Evolutionary conservation across 2,888 invertebrate genomes (phyloP), one percentile per base, ranked within the genome.

Genomic region (Cepaea hortensis): DNA sequence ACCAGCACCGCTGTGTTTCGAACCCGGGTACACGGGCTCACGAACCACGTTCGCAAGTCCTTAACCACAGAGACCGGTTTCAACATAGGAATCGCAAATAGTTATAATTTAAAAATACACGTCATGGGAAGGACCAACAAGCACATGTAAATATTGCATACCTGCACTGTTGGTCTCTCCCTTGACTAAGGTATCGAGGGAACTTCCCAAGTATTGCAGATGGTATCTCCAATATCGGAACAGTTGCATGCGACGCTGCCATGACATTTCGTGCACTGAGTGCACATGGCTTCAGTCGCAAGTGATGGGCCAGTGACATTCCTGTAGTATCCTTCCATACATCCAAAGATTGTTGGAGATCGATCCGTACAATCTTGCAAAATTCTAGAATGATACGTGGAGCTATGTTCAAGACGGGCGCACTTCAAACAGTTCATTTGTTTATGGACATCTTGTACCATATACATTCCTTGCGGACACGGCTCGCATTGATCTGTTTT

Each of bases 321-420:
- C 55, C 77, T 77, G 61, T 55, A 77, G 55, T 77, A 55, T 20
- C 23, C 77, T n/a, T 15, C 13, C n/a, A 20, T 6, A 61, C 77
- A 77, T 11, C 77, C 77, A 77, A 77, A 77, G 6, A 61, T 11
- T 55, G 77, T 61, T 2, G 77, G 77, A 4, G 77, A 77, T n/a
- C 23, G 5, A 23, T 11, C n/a, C n/a, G n/a, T 77, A 18, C 77
- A 77, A 2, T 55, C 4, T 0, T 77, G n/a, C 1, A 77, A 55
- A 23, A 77, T 55, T 3, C 18, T n/a, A n/a, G 61, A 61, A 20
- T 77, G 20, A 9, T n/a, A 77, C 23, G 20, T 11, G 50, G 55
- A 23, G 6, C 13, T 23, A n/a, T 55, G 55, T 9, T 15, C 11
- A 6, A n/a, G 55, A n/a, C n/a, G 7, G 20, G 2, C 9, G n/a